Evolutionary conservation across 1,140 invertebrate genomes (phyloP).

Genomic region (Berghia stephanieae): DNA sequence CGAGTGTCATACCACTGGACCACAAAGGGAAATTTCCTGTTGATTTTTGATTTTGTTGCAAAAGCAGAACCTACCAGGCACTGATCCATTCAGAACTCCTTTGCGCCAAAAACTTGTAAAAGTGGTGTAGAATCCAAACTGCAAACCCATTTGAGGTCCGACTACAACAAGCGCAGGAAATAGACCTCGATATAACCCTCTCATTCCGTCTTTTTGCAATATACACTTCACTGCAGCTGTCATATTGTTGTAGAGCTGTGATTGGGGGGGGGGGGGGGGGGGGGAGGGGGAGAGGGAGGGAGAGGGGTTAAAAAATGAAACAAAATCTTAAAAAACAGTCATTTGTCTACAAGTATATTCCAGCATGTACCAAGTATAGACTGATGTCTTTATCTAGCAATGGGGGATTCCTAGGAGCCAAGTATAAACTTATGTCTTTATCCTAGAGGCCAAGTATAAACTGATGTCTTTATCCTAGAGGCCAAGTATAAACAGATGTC

Average conservation of each 20-base stretch:
- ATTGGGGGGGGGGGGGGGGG: background rate
- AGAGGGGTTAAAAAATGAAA: background rate
- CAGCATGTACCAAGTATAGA: too few species aligned
- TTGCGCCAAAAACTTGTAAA: slow-evolving; percentile 60
- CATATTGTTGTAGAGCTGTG: slow-evolving; percentile 70
- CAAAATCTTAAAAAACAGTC: too few species aligned
- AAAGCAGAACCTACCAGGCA: slow-evolving; percentile 44
- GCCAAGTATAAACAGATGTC: too few species aligned
- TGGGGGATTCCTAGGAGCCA: too few species aligned
- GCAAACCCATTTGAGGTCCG: slow-evolving; percentile 84
- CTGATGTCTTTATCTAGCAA: too few species aligned
- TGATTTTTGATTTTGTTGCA: too few species aligned
- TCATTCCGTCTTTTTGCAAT: slow-evolving; percentile 69
- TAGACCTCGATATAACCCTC: slow-evolving; percentile 83
- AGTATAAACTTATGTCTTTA: too few species aligned
- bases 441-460: too few species aligned
- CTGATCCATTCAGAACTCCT: slow-evolving; percentile 14
- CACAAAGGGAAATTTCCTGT: too few species aligned
- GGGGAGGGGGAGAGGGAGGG: slow-evolving; percentile 15
- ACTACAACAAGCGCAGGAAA: slow-evolving; percentile 86
- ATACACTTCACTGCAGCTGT: slow-evolving; percentile 45
- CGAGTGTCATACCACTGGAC: too few species aligned
- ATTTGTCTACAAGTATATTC: too few species aligned
- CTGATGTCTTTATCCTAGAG: too few species aligned
- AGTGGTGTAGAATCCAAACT: slow-evolving; percentile 84